Base-by-base conservation (phyloP, 1,140 invertebrate species). In the Apis mellifera region DNA sequence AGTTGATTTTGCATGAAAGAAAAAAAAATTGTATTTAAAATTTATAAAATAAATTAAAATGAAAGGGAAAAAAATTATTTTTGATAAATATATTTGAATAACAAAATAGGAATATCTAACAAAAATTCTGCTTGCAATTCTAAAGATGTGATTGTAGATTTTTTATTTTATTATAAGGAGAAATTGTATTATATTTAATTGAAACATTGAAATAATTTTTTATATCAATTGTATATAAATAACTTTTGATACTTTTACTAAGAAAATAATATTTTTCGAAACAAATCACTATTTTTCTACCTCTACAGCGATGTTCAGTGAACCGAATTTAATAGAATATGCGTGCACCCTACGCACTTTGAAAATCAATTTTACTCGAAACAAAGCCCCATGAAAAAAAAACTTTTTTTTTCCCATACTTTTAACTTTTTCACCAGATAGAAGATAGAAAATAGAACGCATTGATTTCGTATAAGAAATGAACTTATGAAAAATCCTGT, bases 311-410 rank as follows among this genome's bases (percentile, higher is more conserved):
- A 71, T 15, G 55, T 32, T 11, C 52, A 19, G 12, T 72, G 52
- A 57, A 72, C 26, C 26, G 23, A 72, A 32, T 72, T 55, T 72
- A 72, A 50, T 72, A 19, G 54, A 57, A 32, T 57, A 13, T 17
- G 7, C 19, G 13, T 19, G 52, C 52, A n/a, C 48, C 48, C 32
- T 50, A 52, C 13, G 21, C 66, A 52, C 66, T 23, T 50, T 23
- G 0, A 8, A 69, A 15, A n/a, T 52, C 21, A 11, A 69, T 69
- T 69, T 69, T 23, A 1, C 42, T 13, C 1, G 65, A n/a, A 48
- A 68, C 32, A 68, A 68, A 68, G 48, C 48, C 48, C 12, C 48
- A 0, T 15, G n/a, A 0, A 50, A 69, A 50, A 1, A 15, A 69
- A 50, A 9, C 19, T 69, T 23, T 9, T 2, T 23, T 19, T 65